Conservation (phyloP, 2,797 vertebrate species). For the Graptemys geographica region DNA sequence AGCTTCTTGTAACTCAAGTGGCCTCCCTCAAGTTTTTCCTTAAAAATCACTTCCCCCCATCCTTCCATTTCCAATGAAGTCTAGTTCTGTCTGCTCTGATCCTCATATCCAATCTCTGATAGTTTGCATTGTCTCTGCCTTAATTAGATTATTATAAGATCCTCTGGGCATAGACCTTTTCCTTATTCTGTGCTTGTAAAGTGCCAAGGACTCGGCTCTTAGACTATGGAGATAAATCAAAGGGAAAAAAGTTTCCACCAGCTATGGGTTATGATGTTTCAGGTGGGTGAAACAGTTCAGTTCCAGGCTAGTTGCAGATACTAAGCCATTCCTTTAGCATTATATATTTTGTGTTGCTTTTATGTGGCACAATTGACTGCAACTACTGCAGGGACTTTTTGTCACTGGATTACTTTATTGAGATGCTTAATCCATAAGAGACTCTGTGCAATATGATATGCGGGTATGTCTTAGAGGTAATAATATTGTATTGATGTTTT, state of each 20-base stretch:
- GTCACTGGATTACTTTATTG: neutral
- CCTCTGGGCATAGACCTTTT: neutral
- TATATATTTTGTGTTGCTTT: accelerated
- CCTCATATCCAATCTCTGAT: neutral
- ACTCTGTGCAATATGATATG: accelerated
- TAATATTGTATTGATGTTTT: accelerated
- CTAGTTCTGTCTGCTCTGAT: accelerated
- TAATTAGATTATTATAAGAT: neutral
- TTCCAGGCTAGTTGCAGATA: accelerated
- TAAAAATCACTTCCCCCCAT: neutral
- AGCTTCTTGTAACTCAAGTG: neutral
- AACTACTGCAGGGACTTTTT: neutral
- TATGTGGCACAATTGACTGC: accelerated
- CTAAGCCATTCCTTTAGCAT: accelerated
- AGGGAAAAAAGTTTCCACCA: neutral
- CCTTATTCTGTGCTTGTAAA: neutral
- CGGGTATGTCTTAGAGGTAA: neutral
- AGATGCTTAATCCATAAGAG: conserved; percentile 16
- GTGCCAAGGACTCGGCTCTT: accelerated
- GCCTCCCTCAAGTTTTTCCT: neutral
- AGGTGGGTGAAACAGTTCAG: accelerated
- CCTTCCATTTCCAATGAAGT: neutral
- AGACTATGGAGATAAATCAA: neutral
- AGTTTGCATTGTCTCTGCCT: neutral
- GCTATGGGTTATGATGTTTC: accelerated